Evolutionary conservation across 30 jellyfish, hydroid and myxozoan genomes (phyloP).

Genomic region (Aurelia sp.): DNA sequence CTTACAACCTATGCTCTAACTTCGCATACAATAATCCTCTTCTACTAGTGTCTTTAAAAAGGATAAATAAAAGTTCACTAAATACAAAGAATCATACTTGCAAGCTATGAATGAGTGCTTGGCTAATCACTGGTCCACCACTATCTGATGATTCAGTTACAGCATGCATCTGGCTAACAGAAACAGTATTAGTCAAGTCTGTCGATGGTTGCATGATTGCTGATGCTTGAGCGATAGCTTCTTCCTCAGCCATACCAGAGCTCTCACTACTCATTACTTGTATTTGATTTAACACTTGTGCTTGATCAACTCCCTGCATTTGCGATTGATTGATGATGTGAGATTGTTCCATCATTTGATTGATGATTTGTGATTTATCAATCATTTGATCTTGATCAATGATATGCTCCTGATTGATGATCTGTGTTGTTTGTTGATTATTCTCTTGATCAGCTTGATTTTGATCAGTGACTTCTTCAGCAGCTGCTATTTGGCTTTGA

Average conservation of each 20-base stretch:
- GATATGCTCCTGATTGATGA: constrained; percentile 34
- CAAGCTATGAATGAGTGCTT: constrained; percentile 53
- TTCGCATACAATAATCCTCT: no score
- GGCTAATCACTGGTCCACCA: constrained; percentile 60
- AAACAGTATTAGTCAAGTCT: not conserved
- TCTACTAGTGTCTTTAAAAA: no score
- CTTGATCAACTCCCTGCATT: not conserved
- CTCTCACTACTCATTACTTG: not conserved
- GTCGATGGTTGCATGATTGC: constrained; percentile 47
- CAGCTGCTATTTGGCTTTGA: constrained; percentile 11
- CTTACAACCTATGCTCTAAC: no score
- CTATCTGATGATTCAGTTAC: constrained; percentile 18
- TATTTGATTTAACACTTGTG: constrained; percentile 9
- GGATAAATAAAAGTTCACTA: no score
- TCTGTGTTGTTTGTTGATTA: constrained; percentile 4
- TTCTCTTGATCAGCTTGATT: not conserved
- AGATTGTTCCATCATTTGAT: constrained; percentile 4
- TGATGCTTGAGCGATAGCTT: constrained; percentile 55
- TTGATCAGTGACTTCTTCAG: constrained; percentile 1
- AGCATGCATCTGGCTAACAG: constrained; percentile 32
- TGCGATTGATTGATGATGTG: constrained; percentile 29
- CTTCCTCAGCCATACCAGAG: constrained; percentile 18
- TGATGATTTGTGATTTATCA: not conserved
- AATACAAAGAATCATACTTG: constrained; percentile 15
- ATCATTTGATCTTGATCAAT: constrained; percentile 41